phyloP scores from a whole-genome alignment of 1,140 invertebrate genomes.

The Coptotermes formosanus region DNA sequence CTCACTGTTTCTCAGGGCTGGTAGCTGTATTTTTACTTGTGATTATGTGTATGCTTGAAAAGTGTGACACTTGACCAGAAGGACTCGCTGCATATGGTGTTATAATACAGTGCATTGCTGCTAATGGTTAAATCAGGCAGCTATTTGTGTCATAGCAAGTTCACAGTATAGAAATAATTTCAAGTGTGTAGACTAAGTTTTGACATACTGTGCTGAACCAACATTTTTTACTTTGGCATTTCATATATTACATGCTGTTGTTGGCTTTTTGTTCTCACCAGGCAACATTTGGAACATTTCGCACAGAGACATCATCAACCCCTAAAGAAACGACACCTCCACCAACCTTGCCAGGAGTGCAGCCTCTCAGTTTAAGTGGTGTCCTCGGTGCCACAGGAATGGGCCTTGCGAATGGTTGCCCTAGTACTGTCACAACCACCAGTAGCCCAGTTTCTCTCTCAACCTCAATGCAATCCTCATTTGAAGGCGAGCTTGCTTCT shows the following conservation, averaged over 20 bases:
- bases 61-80: no score
- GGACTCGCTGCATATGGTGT: no score
- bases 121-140: no score
- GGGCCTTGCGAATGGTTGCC: conserved; percentile 48
- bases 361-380: conserved; percentile 14
- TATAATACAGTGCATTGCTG: no score
- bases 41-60: no score
- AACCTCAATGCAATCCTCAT: conserved; percentile 72
- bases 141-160: no score
- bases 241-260: conserved; percentile 39
- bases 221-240: no score
- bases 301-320: conserved; percentile 55
- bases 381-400: neutral
- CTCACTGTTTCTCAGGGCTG: no score
- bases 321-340: conserved; percentile 38
- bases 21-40: no score
- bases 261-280: conserved; percentile 39
- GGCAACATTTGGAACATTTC: conserved; percentile 70
- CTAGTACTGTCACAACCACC: conserved; percentile 53
- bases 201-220: no score
- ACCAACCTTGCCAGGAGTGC: conserved; percentile 3
- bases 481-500: conserved; percentile 56
- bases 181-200: no score
- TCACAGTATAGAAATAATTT: no score
- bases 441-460: conserved; percentile 65